Base-by-base conservation (phyloP, 2,113 vertebrate genomes). In the Sebastes fasciatus region DNA sequence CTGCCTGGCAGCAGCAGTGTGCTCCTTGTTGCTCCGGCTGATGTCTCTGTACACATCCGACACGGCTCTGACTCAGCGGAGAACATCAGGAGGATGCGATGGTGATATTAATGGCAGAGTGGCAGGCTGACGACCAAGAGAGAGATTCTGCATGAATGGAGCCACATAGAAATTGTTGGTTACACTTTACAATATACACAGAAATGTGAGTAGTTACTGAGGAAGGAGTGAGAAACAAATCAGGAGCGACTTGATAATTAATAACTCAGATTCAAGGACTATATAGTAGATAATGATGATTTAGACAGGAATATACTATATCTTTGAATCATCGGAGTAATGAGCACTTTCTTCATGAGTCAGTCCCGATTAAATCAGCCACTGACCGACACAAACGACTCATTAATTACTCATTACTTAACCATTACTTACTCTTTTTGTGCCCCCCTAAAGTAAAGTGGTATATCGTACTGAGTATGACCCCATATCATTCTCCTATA, bases 1-100 rank as follows among this genome's bases (percentile, higher is more conserved):
- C 83, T 93, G 90, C 83, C 85, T 93, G 90, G 83, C 88, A 91
- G 93, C 85, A 91, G 86, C 80, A 68, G 57, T 67, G 77, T 78
- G 82, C 90, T 84, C 73, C 84, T 74, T 83, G 83, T 72, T 88
- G 88, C 88, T 86, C 40, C 60, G 78, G 87, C 77, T 84, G 85
- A 91, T 86, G 84, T 81, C 82, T 85, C 62, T 80, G 79, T 89
- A 64, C 69, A 82, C 83, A 88, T 82, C 51, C 62, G 68, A 84
- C 78, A 82, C 26, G 7, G 68, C 83, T 83, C 58, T 82, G 82
- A 77, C 79, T 91, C 87, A 43, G 46, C 80, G 83, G 74, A 77
- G 81, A 84, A 84, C 87, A 88, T 85, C 66, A 76, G 67, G 62
- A 65, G 57, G 73, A 80, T 75, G 70, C 73, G 80, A 66, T 77